A percentile compares a stretch with the other conserved stretches of the same genome.
phyloP scores from a whole-genome alignment of 1,140 invertebrate species.

The Monomorium pharaonis region DNA sequence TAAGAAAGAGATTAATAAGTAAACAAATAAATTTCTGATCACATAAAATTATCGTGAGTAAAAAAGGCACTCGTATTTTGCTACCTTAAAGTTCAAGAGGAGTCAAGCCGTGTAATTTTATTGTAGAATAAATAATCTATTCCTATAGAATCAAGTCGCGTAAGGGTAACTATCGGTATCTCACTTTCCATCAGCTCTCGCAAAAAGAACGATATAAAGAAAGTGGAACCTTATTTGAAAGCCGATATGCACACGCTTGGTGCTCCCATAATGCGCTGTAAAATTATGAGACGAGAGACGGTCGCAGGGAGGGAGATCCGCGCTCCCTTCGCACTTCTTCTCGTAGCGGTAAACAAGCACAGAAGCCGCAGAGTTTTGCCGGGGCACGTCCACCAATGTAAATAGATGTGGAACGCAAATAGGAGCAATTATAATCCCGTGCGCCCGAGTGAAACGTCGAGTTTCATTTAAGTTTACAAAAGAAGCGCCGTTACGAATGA shows the following conservation, averaged over 20 bases:
- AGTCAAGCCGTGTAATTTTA: background rate
- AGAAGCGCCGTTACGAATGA: background rate
- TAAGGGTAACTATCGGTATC: background rate
- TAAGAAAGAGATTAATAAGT: background rate
- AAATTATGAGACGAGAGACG: background rate
- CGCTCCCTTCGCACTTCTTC: background rate
- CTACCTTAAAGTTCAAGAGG: background rate
- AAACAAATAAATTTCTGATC: background rate
- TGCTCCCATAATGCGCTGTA: background rate
- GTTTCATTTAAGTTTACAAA: slow-evolving; percentile 38
- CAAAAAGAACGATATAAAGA: background rate
- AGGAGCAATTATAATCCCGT: slow-evolving; percentile 37
- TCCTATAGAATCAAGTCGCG: background rate
- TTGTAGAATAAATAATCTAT: background rate
- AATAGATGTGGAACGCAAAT: slow-evolving; percentile 37
- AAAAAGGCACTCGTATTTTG: background rate
- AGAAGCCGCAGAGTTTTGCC: background rate
- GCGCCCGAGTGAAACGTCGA: background rate
- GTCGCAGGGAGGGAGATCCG: background rate
- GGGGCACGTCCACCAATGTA: slow-evolving; percentile 7
- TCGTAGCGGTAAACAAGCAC: background rate
- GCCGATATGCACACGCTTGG: background rate
- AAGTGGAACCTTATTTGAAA: slow-evolving; percentile 5
- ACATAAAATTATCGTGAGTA: background rate
- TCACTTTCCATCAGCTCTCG: background rate